Evolutionary conservation across 2,797 vertebrate species (phyloP).

Genomic region (Austrolebias charrua): DNA sequence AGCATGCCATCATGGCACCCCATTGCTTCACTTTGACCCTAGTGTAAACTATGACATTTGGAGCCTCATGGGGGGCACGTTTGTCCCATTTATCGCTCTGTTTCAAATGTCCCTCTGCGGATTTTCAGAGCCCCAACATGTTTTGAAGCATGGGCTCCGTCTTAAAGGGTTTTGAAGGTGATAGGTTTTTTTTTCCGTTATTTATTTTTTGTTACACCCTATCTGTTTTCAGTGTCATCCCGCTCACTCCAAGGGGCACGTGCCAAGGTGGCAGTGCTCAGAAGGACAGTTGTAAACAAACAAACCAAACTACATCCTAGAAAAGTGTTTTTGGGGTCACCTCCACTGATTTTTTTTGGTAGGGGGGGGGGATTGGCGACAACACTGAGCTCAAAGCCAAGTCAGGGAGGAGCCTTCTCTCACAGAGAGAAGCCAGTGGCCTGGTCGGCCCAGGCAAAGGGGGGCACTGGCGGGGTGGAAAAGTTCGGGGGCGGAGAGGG

Average conservation of each 20-base stretch:
- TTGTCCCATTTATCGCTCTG: conserved; percentile 77
- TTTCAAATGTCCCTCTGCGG: conserved; percentile 77
- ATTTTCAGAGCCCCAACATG: conserved; percentile 70
- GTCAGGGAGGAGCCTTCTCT: conserved; percentile 91
- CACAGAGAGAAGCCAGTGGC: conserved; percentile 90
- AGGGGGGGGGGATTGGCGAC: conserved; percentile 87
- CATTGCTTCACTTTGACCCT: conserved; percentile 81
- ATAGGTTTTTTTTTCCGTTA: conserved; percentile 48
- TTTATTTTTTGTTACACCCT: conserved; percentile 16
- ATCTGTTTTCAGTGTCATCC: conserved; percentile 51
- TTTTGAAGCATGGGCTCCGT: conserved; percentile 61
- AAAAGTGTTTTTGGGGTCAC: conserved; percentile 87
- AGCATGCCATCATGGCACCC: conserved; percentile 75
- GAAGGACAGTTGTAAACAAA: conserved; percentile 77
- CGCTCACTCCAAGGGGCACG: conserved; percentile 52
- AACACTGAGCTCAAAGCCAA: conserved; percentile 92
- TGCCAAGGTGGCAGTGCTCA: conserved; percentile 66
- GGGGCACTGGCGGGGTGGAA: conserved; percentile 77
- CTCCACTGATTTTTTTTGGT: conserved; percentile 82
- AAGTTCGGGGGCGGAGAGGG: conserved; percentile 80
- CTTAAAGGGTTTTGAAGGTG: conserved; percentile 72
- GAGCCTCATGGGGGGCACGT: conserved; percentile 74
- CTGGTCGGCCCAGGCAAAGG: conserved; percentile 88
- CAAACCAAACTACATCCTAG: conserved; percentile 65
- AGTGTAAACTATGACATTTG: conserved; percentile 82